Evolutionary conservation across 1,140 invertebrate species (phyloP).

Genomic region (Mesaphorura yosii): DNA sequence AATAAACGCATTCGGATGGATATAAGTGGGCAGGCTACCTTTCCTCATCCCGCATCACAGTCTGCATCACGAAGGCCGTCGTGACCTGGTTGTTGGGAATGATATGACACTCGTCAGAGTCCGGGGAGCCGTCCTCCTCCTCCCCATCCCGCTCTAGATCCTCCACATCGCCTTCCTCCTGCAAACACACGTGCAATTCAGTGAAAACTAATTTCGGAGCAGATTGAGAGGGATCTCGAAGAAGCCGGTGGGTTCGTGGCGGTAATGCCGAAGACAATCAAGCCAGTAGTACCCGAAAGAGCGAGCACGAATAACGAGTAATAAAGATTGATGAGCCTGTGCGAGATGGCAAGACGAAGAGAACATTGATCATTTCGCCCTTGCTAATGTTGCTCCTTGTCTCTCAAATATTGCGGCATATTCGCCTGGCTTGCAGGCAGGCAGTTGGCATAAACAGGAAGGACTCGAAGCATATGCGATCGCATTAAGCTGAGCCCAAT

Average conservation of each 20-base stretch:
- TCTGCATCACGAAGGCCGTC: slow-evolving; percentile 73
- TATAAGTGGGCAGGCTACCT: slow-evolving; percentile 36
- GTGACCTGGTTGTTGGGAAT: slow-evolving; percentile 74
- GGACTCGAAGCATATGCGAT: too few species aligned
- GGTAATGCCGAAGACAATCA: too few species aligned
- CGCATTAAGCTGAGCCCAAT: too few species aligned
- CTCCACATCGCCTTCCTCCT: slow-evolving; percentile 57
- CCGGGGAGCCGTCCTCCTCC: slow-evolving; percentile 38
- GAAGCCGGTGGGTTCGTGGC: neutral
- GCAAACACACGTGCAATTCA: slow-evolving; percentile 10
- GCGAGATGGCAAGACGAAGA: too few species aligned
- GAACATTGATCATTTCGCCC: too few species aligned
- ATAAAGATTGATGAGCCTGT: too few species aligned
- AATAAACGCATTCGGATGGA: neutral
- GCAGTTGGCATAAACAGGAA: too few species aligned
- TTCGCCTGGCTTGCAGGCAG: too few species aligned
- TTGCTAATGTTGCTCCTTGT: too few species aligned
- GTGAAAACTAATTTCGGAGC: neutral
- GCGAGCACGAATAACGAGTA: too few species aligned
- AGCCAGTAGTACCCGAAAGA: too few species aligned
- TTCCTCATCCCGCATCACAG: slow-evolving; percentile 59
- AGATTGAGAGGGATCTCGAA: neutral
- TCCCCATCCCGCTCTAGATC: slow-evolving; percentile 42
- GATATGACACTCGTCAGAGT: slow-evolving; percentile 59
- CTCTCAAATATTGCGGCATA: too few species aligned